Percentiles rank a stretch among this genome's conserved stretches.
Conservation (phyloP, 1,140 invertebrate genomes). For the Prorops nasuta region DNA sequence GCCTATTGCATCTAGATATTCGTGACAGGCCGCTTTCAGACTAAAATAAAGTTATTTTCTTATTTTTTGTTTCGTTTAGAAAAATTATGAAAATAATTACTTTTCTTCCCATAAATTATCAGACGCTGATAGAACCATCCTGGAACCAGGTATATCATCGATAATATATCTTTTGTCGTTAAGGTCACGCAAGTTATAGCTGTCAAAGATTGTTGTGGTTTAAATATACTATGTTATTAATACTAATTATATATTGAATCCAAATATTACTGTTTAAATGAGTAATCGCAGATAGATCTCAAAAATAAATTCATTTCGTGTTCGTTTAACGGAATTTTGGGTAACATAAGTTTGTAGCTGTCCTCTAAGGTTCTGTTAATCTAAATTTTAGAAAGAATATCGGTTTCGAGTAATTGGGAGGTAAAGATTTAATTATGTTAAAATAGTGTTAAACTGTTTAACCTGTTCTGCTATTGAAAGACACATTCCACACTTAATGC, state of each 20-base stretch:
- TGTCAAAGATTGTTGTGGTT: slow-evolving; percentile 25
- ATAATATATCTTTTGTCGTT: slow-evolving; percentile 33
- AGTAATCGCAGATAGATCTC: slow-evolving; percentile 34
- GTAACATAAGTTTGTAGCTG: neutral
- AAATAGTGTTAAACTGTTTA: neutral
- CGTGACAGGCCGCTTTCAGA: slow-evolving; percentile 35
- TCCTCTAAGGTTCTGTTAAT: slow-evolving; percentile 39
- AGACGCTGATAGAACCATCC: slow-evolving; percentile 28
- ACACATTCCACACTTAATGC: slow-evolving; percentile 42
- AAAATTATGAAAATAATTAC: slow-evolving; percentile 18
- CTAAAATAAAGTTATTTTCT: slow-evolving; percentile 23
- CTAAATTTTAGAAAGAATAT: slow-evolving; percentile 23
- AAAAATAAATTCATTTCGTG: slow-evolving; percentile 25
- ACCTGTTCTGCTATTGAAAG: slow-evolving; percentile 40
- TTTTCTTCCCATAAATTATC: slow-evolving; percentile 37
- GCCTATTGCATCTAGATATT: slow-evolving; percentile 35
- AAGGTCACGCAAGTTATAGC: slow-evolving; percentile 37
- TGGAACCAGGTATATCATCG: slow-evolving; percentile 31
- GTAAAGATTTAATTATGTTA: neutral
- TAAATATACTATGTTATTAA: slow-evolving; percentile 5
- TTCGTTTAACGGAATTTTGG: slow-evolving; percentile 20
- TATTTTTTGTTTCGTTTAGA: neutral
- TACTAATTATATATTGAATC: neutral
- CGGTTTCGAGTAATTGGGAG: neutral
- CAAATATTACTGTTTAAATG: slow-evolving; percentile 37